A percentile compares a stretch with the other conserved stretches of the same genome.
Evolutionary conservation across 2,113 vertebrate genomes (phyloP).

Genomic region (Cyanistes caeruleus): DNA sequence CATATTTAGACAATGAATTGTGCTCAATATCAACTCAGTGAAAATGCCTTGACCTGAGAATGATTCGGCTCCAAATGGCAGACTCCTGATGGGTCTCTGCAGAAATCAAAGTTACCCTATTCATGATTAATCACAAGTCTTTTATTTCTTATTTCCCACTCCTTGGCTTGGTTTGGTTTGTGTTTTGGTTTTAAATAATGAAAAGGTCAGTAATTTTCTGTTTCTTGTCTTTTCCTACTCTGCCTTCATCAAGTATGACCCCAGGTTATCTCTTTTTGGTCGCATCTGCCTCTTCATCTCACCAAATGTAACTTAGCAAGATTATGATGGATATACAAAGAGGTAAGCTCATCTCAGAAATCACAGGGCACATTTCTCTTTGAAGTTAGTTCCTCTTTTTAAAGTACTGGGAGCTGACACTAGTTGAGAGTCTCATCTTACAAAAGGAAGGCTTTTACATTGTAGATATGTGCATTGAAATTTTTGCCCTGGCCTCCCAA

Average conservation of each 20-base stretch:
- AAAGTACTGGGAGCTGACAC: background rate
- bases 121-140: background rate
- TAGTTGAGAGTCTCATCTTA: background rate
- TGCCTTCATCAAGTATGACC: background rate
- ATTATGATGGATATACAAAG: background rate
- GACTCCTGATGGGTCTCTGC: background rate
- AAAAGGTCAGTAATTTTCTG: background rate
- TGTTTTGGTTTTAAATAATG: background rate
- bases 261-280: background rate
- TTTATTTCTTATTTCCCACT: background rate
- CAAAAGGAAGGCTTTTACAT: background rate
- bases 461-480: background rate
- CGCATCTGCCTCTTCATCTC: background rate
- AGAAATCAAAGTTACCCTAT: background rate
- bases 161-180: background rate
- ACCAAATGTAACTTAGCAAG: background rate
- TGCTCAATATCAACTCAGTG: background rate
- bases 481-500: background rate
- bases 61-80: conserved; percentile 16
- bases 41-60: background rate
- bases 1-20: background rate
- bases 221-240: background rate
- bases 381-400: background rate
- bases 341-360: background rate
- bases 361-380: background rate